Evolutionary conservation across 23 tunicate genomes (phyloP).

Genomic region (Trididemnum clinides): DNA sequence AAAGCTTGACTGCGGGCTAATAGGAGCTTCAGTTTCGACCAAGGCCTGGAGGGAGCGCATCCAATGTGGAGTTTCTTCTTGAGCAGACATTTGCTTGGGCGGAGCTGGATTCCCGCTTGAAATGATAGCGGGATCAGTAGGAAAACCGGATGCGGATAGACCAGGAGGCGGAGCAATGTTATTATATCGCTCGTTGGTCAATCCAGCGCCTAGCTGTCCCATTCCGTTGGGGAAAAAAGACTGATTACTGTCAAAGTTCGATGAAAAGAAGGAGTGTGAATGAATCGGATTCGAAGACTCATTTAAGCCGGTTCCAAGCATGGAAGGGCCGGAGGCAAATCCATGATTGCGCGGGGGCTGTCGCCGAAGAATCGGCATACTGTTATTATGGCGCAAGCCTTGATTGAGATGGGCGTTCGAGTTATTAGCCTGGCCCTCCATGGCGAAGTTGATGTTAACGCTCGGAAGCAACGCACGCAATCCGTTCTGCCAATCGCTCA

Average conservation of each 20-base stretch:
- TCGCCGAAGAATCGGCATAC: neutral
- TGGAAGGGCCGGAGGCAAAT: neutral
- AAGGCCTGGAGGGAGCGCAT: constrained; percentile 81
- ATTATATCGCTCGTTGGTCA: constrained; percentile 30
- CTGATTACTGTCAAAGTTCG: neutral
- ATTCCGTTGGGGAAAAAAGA: constrained; percentile 20
- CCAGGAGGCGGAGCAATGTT: constrained; percentile 66
- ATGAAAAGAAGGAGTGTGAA: constrained; percentile 10
- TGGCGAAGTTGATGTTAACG: constrained; percentile 89
- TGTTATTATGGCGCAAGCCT: neutral
- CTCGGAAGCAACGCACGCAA: constrained; percentile 80
- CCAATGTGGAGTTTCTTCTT: constrained; percentile 90
- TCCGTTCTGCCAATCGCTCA: constrained; percentile 81
- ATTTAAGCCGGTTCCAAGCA: neutral
- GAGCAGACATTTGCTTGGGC: constrained; percentile 30
- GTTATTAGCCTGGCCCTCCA: constrained; percentile 3
- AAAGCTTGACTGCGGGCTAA: neutral
- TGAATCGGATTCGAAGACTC: neutral
- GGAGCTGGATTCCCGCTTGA: constrained; percentile 39
- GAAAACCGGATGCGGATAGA: neutral
- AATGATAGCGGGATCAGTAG: constrained; percentile 81
- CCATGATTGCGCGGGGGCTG: neutral
- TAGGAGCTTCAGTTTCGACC: constrained; percentile 60
- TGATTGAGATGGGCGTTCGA: neutral
- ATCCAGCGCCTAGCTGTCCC: neutral